Conservation (phyloP, 2,113 vertebrate species). For the Sphaerodactylus townsendi region DNA sequence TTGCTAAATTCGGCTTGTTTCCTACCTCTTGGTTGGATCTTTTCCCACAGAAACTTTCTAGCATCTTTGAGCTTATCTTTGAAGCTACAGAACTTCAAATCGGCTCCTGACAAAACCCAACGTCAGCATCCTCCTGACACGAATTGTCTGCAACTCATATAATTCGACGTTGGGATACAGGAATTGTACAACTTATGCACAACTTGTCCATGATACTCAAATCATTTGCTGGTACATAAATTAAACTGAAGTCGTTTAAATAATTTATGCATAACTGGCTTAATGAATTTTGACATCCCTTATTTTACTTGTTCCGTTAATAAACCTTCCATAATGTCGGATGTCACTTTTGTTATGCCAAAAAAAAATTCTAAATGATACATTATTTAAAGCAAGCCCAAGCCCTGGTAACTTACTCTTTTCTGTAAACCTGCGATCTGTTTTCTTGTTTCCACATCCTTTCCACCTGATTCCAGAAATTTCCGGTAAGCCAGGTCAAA, state of each 20-base stretch:
- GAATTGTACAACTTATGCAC: neutral
- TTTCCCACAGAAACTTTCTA: neutral
- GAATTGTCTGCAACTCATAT: neutral
- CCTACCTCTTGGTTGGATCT: neutral
- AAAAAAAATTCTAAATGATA: neutral
- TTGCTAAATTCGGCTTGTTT: neutral
- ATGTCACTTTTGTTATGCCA: neutral
- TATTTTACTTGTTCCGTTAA: neutral
- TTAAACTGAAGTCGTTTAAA: neutral
- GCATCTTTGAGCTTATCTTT: neutral
- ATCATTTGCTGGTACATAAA: neutral
- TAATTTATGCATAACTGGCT: neutral
- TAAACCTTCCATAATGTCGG: neutral
- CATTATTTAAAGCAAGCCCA: neutral
- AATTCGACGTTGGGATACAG: neutral
- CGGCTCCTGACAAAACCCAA: neutral
- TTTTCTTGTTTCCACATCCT: slow-evolving; percentile 97
- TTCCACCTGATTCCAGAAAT: slow-evolving; percentile 97
- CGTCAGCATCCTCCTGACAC: neutral
- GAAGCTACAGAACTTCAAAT: neutral
- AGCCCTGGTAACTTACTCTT: slow-evolving; percentile 80
- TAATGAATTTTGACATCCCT: neutral
- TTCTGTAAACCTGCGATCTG: slow-evolving; percentile 95
- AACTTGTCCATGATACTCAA: neutral
- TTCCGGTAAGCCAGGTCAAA: slow-evolving; percentile 99